phyloP scores from a whole-genome alignment of 2,888 invertebrate species.

The Caenorhabditis macrosperma region DNA sequence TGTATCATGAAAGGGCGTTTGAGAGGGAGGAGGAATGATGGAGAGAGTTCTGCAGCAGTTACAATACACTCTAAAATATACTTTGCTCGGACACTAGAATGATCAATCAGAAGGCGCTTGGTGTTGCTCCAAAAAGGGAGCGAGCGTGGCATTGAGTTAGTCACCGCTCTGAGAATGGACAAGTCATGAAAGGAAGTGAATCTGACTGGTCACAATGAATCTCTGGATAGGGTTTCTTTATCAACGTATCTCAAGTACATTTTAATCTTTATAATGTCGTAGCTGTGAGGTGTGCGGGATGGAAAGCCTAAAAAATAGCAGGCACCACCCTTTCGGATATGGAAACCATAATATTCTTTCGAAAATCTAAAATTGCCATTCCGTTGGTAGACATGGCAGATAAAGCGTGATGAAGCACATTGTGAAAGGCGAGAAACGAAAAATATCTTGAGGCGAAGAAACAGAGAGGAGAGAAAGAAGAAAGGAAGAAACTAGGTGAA shows the following conservation, averaged over 20 bases:
- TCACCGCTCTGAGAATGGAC: background rate
- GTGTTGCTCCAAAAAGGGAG: background rate
- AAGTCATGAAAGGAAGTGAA: background rate
- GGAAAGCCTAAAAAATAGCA: background rate
- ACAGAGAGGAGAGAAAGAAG: background rate
- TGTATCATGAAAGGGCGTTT: background rate
- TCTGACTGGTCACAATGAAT: background rate
- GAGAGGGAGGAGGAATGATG: background rate
- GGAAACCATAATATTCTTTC: conserved; percentile 8
- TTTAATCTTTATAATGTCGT: conserved; percentile 4
- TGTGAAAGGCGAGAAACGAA: conserved; percentile 12
- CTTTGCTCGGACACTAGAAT: background rate
- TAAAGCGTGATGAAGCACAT: conserved; percentile 1
- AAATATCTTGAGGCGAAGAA: conserved; percentile 34
- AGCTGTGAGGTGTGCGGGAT: background rate
- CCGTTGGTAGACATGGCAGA: background rate
- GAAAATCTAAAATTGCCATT: background rate
- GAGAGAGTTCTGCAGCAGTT: background rate
- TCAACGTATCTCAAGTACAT: background rate
- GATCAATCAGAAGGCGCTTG: conserved; percentile 13
- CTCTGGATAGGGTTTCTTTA: background rate
- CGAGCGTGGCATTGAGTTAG: background rate
- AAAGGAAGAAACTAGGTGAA: conserved; percentile 40
- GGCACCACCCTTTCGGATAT: background rate
- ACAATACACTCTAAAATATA: conserved; percentile 7